Evolutionary conservation across 2,797 vertebrate genomes (phyloP).

Genomic region (Mastacembelus armatus): DNA sequence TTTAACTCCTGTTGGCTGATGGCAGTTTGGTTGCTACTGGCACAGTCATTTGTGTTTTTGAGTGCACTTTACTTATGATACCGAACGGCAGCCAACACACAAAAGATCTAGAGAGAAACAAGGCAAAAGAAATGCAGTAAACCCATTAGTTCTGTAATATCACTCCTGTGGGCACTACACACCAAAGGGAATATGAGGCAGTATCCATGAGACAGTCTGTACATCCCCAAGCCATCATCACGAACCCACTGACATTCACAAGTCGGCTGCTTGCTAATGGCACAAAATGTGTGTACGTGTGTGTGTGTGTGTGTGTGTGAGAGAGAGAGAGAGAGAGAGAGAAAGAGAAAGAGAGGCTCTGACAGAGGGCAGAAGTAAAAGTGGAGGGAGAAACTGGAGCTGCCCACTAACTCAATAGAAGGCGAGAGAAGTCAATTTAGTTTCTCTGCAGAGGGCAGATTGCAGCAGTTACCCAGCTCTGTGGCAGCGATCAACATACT

Average conservation of each 20-base stretch:
- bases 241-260: constrained; percentile 71
- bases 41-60: constrained; percentile 35
- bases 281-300: background rate
- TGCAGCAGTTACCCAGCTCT: constrained; percentile 66
- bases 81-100: constrained; percentile 37
- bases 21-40: constrained; percentile 19
- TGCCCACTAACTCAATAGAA: constrained; percentile 78
- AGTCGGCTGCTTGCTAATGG: constrained; percentile 62
- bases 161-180: constrained; percentile 52
- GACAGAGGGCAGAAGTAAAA: constrained; percentile 66
- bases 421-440: constrained; percentile 80
- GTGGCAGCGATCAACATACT: constrained; percentile 63
- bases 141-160: constrained; percentile 70
- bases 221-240: constrained; percentile 57
- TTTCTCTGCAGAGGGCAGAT: constrained; percentile 77
- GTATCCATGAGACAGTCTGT: constrained; percentile 51
- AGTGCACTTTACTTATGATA: constrained; percentile 46
- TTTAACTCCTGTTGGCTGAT: constrained; percentile 23
- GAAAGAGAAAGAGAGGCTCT: constrained; percentile 17
- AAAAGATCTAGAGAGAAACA: constrained; percentile 49
- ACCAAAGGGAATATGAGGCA: constrained; percentile 69
- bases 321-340: background rate
- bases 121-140: constrained; percentile 49
- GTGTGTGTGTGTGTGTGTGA: constrained; percentile 6
- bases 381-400: constrained; percentile 76